Base-by-base conservation (phyloP, 1,140 invertebrate species). In the Drosophila ercepeae region DNA sequence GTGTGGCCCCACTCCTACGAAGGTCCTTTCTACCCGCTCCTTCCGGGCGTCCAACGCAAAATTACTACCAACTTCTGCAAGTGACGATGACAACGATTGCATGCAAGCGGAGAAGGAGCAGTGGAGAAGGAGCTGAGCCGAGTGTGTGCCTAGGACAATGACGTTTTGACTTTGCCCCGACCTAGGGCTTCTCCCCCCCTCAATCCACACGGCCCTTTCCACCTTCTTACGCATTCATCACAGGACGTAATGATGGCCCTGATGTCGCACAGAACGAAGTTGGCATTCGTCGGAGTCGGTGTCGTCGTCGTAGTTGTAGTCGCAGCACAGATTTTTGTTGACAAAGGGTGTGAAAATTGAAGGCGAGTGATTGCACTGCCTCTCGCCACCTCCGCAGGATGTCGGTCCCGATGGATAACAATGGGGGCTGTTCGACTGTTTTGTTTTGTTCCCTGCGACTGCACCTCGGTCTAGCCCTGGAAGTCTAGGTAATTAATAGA, bases 261-360 rank as follows among this genome's bases (percentile, higher is more conserved):
- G 48, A 59, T 64, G 69, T 73, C 41, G 58, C 36, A 59, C 39
- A 68, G 65, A 39, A 46, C 39, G 45, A 69, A 72, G 71, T 64
- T 52, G 42, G 65, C 57, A 54, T 48, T 59, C 54, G 67, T 72
- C n/a, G 49, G 21, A 21, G 21, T 9, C 0, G 29, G 9, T 11
- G 29, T 57, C 50, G 51, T 45, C 61, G 60, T 61, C 60, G 65
- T 41, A 32, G 29, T 57, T 44, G 51, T 45, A 64, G 60, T 61
- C 60, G 65, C 34, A 75, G 74, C 73, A 81, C 82, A 81, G 77
- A 86, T 88, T 86, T 86, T 88, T 86, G 82, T 86, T 88, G 82
- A 86, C 82, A 86, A 88, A 88, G 82, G 73, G 73, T 81, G 82
- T 88, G 82, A 86, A 86, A 86, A 86, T 86, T 86, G 82, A 86